Base-by-base conservation (phyloP, 2,888 invertebrate genomes). In the Agrypnus murinus region DNA sequence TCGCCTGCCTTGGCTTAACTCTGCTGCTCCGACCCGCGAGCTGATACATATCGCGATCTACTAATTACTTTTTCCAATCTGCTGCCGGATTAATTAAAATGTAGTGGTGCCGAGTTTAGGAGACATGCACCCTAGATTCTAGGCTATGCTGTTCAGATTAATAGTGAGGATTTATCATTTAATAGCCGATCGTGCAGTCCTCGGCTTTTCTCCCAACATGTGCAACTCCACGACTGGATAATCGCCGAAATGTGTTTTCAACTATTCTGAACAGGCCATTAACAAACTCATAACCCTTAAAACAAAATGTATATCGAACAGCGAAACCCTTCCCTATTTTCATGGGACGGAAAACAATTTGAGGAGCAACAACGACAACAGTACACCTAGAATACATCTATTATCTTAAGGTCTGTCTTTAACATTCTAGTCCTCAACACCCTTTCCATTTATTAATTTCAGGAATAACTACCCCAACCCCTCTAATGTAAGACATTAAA, bases 11-110 rank as follows among this genome's bases (percentile, higher is more conserved):
- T 55, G 68, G 59, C 68, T 68, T 59, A 62, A 45, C 45, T 19
- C 19, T 57, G 65, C 40, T 59, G 36, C 53, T 63, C 63, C 64
- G 66, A 67, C 69, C 73, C 75, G 70, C 69, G 69, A 73, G 65
- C 75, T 73, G 79, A 79, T 79, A 79, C 79, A 79, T 78, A 79
- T 78, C 78, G 76, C 75, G 80, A 78, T 78, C 78, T 78, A 77
- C 79, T 81, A 81, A 81, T 81, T 81, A 81, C 80, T 81, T 81
- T 81, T 81, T 81, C 80, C 80, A 80, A 80, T 80, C 80, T 81
- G 79, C 77, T 75, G 76, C 75, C 71, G 78, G 77, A 81, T 80
- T 81, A 81, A 81, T 81, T 81, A 81, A 81, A 81, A 81, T 79
- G 79, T 80, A 81, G 76, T 79, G 77, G 76, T 75, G 79, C 72